Conservation (phyloP, 2,888 invertebrate species). For the Drosophila neonasuta region DNA sequence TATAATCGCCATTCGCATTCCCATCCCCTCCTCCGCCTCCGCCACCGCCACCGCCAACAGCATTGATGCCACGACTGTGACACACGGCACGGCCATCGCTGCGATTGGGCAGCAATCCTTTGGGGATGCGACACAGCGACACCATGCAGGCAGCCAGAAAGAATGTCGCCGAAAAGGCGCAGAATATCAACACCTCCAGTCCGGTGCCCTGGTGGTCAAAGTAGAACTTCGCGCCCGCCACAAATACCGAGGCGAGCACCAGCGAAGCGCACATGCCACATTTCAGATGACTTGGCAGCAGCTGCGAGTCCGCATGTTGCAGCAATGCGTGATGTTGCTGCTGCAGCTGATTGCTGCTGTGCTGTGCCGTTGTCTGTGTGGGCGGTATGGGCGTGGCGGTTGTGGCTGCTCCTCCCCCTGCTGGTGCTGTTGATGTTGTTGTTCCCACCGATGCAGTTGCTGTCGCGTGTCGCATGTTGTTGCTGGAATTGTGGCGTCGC, state of each 20-base stretch:
- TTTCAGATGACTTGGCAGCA: slow-evolving; percentile 84
- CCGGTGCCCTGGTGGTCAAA: slow-evolving; percentile 86
- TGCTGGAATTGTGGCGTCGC: slow-evolving; percentile 39
- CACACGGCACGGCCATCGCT: slow-evolving; percentile 59
- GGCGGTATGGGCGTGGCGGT: slow-evolving; percentile 41
- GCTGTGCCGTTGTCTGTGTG: slow-evolving; percentile 32
- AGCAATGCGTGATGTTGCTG: slow-evolving; percentile 64
- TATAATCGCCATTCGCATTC: slow-evolving; percentile 31
- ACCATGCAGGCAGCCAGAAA: slow-evolving; percentile 86
- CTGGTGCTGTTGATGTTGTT: slow-evolving; percentile 37
- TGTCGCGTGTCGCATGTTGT: slow-evolving; percentile 42
- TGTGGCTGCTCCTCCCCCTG: slow-evolving; percentile 41
- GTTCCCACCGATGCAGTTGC: slow-evolving; percentile 35
- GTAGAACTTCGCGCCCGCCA: slow-evolving; percentile 88
- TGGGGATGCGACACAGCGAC: slow-evolving; percentile 84
- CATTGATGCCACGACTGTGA: slow-evolving; percentile 64
- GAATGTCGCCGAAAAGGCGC: slow-evolving; percentile 85
- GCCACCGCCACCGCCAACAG: slow-evolving; percentile 11
- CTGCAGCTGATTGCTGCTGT: slow-evolving; percentile 66
- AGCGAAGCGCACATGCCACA: slow-evolving; percentile 89
- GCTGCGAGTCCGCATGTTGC: slow-evolving; percentile 73
- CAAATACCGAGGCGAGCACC: slow-evolving; percentile 86
- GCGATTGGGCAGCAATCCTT: slow-evolving; percentile 74
- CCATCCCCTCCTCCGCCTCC: not conserved
- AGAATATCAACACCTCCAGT: slow-evolving; percentile 86